phyloP scores from a whole-genome alignment of 2,888 invertebrate species.

The Drosophila emarginata region DNA sequence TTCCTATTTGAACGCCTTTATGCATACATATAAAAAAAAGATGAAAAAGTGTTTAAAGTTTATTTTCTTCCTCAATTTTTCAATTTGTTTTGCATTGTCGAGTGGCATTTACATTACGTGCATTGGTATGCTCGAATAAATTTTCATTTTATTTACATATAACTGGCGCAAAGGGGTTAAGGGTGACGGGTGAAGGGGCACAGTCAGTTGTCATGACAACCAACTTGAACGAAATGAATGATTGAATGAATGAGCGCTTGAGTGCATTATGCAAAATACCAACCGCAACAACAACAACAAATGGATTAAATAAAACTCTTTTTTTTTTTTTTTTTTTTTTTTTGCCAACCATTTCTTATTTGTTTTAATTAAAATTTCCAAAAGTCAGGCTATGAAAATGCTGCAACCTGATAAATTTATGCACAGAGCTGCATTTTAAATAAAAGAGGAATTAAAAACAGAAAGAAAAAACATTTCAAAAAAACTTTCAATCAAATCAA shows the following conservation, averaged over 20 bases:
- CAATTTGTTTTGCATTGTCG: constrained; percentile 36
- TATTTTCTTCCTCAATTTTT: neutral
- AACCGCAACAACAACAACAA: constrained; percentile 20
- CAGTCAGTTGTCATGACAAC: constrained; percentile 43
- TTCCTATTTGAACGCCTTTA: neutral
- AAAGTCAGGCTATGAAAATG: constrained; percentile 50
- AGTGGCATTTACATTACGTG: constrained; percentile 40
- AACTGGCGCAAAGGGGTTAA: neutral
- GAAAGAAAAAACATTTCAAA: constrained; percentile 10
- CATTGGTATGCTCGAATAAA: constrained; percentile 49
- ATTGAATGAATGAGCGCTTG: constrained; percentile 42
- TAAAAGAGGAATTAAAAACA: constrained; percentile 38
- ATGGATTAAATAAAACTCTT: constrained; percentile 27
- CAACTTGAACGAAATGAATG: constrained; percentile 37
- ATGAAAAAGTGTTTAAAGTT: constrained; percentile 5
- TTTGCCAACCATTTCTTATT: constrained; percentile 10
- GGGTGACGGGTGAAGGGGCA: neutral
- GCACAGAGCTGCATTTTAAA: constrained; percentile 64
- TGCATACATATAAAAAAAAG: neutral
- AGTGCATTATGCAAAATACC: constrained; percentile 58
- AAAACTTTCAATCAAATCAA: constrained; percentile 38
- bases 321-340: constrained; percentile 23
- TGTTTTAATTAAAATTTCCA: constrained; percentile 8
- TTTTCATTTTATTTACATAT: constrained; percentile 51
- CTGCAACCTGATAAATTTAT: constrained; percentile 45